Conservation (phyloP, 2,797 vertebrate species). For the Sebastes aleutianus region DNA sequence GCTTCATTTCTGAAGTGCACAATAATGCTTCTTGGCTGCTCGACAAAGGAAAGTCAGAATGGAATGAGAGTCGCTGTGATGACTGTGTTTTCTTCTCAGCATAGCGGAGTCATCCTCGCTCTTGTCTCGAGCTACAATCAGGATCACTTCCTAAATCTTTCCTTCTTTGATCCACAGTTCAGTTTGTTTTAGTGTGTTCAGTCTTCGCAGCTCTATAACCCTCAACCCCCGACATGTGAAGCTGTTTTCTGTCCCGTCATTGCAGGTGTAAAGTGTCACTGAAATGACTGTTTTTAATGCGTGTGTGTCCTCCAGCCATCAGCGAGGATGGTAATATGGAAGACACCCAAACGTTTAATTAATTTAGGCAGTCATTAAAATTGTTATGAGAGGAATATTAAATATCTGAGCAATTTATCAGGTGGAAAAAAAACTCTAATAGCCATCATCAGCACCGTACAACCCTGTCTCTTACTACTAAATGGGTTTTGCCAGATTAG, state of each 20-base stretch:
- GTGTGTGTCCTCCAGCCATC: background rate
- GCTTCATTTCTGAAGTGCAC: constrained; percentile 22
- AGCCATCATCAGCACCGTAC: background rate
- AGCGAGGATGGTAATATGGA: background rate
- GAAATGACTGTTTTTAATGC: background rate
- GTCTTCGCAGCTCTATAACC: background rate
- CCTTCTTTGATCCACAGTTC: background rate
- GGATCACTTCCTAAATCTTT: background rate
- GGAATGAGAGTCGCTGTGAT: background rate
- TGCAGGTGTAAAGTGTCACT: background rate
- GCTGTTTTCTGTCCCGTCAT: too few species aligned
- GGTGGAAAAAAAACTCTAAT: background rate
- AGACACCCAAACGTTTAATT: background rate
- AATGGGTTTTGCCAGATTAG: background rate
- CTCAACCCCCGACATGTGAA: background rate
- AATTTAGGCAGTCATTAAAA: background rate
- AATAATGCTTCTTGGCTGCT: constrained; percentile 23
- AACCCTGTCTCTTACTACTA: background rate
- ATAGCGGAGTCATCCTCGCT: background rate
- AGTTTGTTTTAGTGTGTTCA: background rate
- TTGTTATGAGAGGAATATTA: too few species aligned
- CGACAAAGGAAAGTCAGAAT: background rate
- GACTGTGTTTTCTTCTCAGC: background rate
- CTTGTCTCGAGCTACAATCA: fast-evolving
- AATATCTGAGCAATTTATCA: background rate